Evolutionary conservation across 2,888 invertebrate genomes (phyloP).

Genomic region (Agonum fuliginosum): DNA sequence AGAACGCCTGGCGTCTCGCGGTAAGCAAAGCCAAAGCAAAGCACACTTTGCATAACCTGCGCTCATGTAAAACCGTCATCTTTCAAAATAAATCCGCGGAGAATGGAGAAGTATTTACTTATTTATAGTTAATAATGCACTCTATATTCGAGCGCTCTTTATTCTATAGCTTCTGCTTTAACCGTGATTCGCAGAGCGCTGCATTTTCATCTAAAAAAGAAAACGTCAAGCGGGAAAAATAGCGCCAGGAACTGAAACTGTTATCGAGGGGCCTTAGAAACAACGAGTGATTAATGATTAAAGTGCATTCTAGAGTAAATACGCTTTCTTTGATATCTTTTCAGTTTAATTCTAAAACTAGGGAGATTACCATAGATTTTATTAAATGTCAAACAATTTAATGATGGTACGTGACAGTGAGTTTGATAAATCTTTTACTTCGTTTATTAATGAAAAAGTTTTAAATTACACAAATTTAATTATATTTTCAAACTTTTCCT

Average conservation of each 20-base stretch:
- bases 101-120: constrained; percentile 20
- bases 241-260: neutral
- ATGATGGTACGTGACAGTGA: constrained; percentile 36
- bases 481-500: constrained; percentile 16
- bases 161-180: neutral
- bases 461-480: constrained; percentile 15
- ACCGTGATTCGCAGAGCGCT: neutral
- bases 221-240: constrained; percentile 4
- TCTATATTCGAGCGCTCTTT: constrained; percentile 13
- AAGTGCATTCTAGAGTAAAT: constrained; percentile 15
- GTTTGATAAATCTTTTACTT: constrained; percentile 39
- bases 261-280: constrained; percentile 15
- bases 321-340: constrained; percentile 3
- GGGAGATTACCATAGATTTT: constrained; percentile 40
- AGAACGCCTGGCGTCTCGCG: neutral
- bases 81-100: constrained; percentile 17
- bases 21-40: too few species aligned
- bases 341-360: constrained; percentile 29
- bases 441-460: constrained; percentile 29
- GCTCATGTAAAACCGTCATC: constrained; percentile 19
- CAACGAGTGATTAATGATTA: constrained; percentile 12
- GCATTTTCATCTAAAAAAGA: neutral
- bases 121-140: constrained; percentile 33
- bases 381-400: constrained; percentile 48
- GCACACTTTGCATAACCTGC: constrained; percentile 17